phyloP scores from a whole-genome alignment of 1,140 invertebrate species.

The Drosophila rhopaloa region DNA sequence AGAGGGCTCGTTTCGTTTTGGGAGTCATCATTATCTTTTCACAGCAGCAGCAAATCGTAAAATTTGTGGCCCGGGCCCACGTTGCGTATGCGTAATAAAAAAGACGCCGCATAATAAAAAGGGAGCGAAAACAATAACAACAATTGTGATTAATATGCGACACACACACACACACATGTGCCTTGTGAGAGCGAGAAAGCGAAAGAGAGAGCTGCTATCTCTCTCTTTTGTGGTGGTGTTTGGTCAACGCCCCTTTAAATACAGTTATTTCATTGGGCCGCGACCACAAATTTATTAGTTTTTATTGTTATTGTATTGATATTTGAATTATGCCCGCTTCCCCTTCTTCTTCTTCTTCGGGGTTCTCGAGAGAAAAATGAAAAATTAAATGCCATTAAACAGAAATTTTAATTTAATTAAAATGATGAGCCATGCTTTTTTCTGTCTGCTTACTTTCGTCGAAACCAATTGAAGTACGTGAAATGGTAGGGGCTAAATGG shows the following conservation, averaged over 20 bases:
- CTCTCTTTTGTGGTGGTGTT: slow-evolving; percentile 72
- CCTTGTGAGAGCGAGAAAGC: slow-evolving; percentile 14
- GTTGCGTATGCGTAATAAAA: slow-evolving; percentile 71
- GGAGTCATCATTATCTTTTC: slow-evolving; percentile 58
- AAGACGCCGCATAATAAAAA: slow-evolving; percentile 54
- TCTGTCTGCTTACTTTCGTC: slow-evolving; percentile 17
- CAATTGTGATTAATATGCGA: slow-evolving; percentile 51
- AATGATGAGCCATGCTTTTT: slow-evolving; percentile 31
- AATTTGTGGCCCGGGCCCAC: slow-evolving; percentile 44
- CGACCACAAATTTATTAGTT: slow-evolving; percentile 83
- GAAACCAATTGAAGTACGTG: slow-evolving; percentile 27
- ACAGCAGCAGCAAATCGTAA: slow-evolving; percentile 57
- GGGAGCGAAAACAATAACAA: slow-evolving; percentile 29
- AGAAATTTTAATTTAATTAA: slow-evolving; percentile 52
- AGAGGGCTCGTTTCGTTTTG: slow-evolving; percentile 25
- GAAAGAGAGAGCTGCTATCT: slow-evolving; percentile 16
- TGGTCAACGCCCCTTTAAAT: slow-evolving; percentile 84
- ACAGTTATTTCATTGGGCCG: slow-evolving; percentile 85
- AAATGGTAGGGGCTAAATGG: neutral
- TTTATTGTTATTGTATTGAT: slow-evolving; percentile 81
- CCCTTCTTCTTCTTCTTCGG: neutral
- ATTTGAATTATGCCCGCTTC: slow-evolving; percentile 61
- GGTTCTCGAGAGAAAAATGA: slow-evolving; percentile 9
- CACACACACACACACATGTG: slow-evolving; percentile 12
- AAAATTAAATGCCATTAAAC: slow-evolving; percentile 50